phyloP scores from a whole-genome alignment of 64 coral and sea anemone genomes.

The Montipora foliosa region DNA sequence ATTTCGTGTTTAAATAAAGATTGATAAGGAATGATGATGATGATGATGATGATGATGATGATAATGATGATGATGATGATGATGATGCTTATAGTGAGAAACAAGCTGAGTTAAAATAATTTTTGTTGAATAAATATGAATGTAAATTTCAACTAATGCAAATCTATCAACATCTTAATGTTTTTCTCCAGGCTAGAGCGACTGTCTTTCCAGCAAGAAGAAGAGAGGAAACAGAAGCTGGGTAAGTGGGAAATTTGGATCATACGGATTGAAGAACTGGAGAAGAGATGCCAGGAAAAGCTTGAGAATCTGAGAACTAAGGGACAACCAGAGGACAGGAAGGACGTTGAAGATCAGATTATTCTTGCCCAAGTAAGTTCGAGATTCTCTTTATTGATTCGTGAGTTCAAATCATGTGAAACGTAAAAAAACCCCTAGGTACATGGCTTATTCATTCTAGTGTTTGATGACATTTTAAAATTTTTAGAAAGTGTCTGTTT shows the following conservation, averaged over 20 bases:
- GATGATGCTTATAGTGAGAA: no score
- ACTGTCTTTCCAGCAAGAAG: slow-evolving; percentile 53
- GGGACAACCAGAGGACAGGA: slow-evolving; percentile 35
- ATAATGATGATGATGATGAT: no score
- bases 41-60: no score
- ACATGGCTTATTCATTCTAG: background rate
- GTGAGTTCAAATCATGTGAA: background rate
- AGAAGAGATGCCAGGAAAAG: slow-evolving; percentile 58
- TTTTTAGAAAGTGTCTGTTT: no score
- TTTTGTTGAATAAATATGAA: no score
- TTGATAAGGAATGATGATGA: no score
- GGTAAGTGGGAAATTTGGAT: slow-evolving; percentile 80
- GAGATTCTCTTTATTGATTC: no score
- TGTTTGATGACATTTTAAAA: no score
- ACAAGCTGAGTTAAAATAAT: no score
- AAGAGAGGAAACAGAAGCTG: slow-evolving; percentile 73
- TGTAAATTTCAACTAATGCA: no score
- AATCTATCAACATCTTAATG: background rate
- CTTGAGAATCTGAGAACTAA: slow-evolving; percentile 37
- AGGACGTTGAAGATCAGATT: slow-evolving; percentile 60
- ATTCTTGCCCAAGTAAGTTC: slow-evolving; percentile 53
- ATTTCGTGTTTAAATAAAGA: no score
- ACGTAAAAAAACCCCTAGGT: background rate
- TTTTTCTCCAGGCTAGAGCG: background rate
- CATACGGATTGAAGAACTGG: slow-evolving; percentile 44